phyloP scores from a whole-genome alignment of 2,888 invertebrate genomes.

The Adineta ricciae region DNA sequence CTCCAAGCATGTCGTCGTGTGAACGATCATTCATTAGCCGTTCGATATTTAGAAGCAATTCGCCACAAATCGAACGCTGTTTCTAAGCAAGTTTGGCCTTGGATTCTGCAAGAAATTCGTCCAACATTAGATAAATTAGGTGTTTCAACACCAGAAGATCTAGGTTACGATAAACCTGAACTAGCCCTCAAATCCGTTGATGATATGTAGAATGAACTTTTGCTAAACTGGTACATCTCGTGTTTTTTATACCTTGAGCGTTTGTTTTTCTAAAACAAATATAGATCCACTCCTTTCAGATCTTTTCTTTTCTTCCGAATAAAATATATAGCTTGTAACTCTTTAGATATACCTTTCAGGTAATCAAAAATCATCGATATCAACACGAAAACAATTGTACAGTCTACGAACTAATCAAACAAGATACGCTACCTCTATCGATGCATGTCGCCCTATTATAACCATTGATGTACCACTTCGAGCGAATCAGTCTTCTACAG shows the following conservation, averaged over 20 bases:
- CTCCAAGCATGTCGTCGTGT: constrained; percentile 79
- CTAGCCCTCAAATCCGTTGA: constrained; percentile 58
- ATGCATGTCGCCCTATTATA: too few relatives aligned
- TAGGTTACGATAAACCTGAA: constrained; percentile 94
- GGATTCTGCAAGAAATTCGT: constrained; percentile 63
- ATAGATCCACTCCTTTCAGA: background rate
- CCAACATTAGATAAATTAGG: constrained; percentile 87
- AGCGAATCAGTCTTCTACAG: too few relatives aligned
- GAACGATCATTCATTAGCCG: constrained; percentile 82
- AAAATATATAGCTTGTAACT: background rate
- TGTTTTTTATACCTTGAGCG: background rate
- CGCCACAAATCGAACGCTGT: constrained; percentile 73
- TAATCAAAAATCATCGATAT: too few relatives aligned
- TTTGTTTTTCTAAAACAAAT: background rate
- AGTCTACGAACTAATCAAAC: too few relatives aligned
- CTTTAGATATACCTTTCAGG: background rate
- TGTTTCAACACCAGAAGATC: constrained; percentile 80
- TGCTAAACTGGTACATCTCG: background rate
- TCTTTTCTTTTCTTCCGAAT: background rate
- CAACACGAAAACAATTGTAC: too few relatives aligned
- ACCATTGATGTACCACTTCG: too few relatives aligned
- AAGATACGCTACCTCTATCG: too few relatives aligned
- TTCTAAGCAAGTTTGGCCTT: constrained; percentile 57
- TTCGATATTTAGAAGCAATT: constrained; percentile 80
- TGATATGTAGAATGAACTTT: constrained; percentile 20